Evolutionary conservation across 2,113 vertebrate species (phyloP).

Genomic region (Lepus americanus): DNA sequence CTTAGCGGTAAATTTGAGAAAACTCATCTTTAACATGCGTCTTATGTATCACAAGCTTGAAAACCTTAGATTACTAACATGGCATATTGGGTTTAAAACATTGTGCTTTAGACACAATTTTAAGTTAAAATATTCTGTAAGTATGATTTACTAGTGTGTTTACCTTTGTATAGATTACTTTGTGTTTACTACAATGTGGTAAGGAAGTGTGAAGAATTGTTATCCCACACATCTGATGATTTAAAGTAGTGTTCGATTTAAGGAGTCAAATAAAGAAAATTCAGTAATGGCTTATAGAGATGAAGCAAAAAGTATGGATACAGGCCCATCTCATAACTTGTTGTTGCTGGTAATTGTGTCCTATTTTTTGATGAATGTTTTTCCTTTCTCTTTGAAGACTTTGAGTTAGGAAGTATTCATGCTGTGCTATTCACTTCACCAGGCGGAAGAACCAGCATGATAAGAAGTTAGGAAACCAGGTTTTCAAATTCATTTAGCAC

Average conservation of each 20-base stretch:
- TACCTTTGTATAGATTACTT: slow-evolving; percentile 45
- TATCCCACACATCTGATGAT: neutral
- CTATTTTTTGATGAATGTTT: neutral
- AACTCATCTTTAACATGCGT: neutral
- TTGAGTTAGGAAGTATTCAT: neutral
- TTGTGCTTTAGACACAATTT: slow-evolving; percentile 26
- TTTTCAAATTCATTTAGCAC: neutral
- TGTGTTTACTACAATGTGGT: neutral
- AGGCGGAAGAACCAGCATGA: neutral
- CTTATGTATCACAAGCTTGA: neutral
- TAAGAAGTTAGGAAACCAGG: neutral
- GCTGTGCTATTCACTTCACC: neutral
- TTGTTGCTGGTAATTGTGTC: neutral
- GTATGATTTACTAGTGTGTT: neutral
- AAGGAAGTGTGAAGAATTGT: neutral
- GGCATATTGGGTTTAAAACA: neutral
- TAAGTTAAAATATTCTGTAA: neutral
- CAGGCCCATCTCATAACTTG: neutral
- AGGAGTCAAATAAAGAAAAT: neutral
- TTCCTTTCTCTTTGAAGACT: slow-evolving; percentile 19
- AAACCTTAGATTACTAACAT: neutral
- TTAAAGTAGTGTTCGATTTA: neutral
- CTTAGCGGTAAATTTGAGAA: slow-evolving; percentile 42
- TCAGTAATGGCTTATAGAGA: neutral
- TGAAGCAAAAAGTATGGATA: neutral